Percentiles rank a stretch among this genome's conserved stretches.
Conservation (phyloP, 1,140 invertebrate genomes). For the Vanessa atalanta region DNA sequence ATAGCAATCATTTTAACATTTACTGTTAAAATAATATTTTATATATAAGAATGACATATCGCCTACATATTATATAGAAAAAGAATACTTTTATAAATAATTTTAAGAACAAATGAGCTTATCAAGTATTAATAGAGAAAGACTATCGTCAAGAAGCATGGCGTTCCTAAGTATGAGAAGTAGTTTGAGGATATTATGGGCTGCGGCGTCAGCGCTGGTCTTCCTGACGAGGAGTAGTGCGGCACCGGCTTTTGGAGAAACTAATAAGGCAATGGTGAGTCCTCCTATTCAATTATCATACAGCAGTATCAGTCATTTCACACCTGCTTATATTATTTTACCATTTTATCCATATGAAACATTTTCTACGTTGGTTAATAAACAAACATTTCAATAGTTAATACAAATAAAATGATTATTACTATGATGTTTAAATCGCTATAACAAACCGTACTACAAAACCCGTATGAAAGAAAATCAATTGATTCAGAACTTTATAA, state of each 20-base stretch:
- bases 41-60: constrained; percentile 58
- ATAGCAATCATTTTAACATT: constrained; percentile 50
- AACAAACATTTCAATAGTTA: no score
- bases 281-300: constrained; percentile 7
- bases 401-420: no score
- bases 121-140: constrained; percentile 50
- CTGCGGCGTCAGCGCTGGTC: constrained; percentile 51
- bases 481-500: no score
- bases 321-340: constrained; percentile 16
- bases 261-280: constrained; percentile 74
- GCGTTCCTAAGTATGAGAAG: constrained; percentile 56
- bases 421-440: no score
- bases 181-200: constrained; percentile 67
- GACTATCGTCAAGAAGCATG: constrained; percentile 57
- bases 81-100: constrained; percentile 52
- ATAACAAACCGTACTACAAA: no score
- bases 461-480: no score
- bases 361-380: background rate
- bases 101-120: constrained; percentile 66
- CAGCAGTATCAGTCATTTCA: constrained; percentile 13
- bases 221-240: constrained; percentile 65
- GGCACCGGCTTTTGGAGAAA: constrained; percentile 66
- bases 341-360: background rate
- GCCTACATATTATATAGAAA: constrained; percentile 45
- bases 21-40: constrained; percentile 49